These are phyloP conservation scores for Drosophila yakuba DNA, from an alignment of 1,140 invertebrate species.

Conservation along the genomic window DNA sequence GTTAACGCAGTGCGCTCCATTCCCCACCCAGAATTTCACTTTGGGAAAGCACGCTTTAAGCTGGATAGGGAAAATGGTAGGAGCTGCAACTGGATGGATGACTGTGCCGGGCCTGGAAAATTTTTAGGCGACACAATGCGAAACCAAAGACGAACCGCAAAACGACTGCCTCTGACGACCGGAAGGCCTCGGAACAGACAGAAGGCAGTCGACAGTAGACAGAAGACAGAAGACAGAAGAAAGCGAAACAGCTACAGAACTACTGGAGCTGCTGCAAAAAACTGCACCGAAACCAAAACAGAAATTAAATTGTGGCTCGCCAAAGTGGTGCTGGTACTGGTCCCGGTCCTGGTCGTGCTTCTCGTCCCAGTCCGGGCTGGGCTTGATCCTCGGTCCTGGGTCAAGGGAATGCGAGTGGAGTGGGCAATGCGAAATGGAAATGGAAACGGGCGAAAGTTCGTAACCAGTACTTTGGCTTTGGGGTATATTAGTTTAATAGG, in stretches of 20 bases:
- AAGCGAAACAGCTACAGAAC: neutral
- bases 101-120: conserved; percentile 2
- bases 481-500: conserved; percentile 3
- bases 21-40: neutral
- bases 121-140: conserved; percentile 51
- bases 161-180: conserved; percentile 48
- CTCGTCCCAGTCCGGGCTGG: neutral
- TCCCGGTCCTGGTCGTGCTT: neutral
- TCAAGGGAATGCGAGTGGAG: conserved; percentile 13
- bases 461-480: neutral
- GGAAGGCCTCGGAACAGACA: conserved; percentile 22
- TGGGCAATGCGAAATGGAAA: conserved; percentile 16
- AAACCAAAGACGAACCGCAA: conserved; percentile 31
- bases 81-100: neutral
- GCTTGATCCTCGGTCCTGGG: neutral
- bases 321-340: conserved; percentile 37
- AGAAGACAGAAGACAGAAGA: neutral
- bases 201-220: neutral
- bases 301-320: conserved; percentile 71
- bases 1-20: conserved; percentile 42
- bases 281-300: conserved; percentile 49
- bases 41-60: neutral
- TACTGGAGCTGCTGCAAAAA: conserved; percentile 14
- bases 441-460: conserved; percentile 10
- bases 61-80: neutral